Percentiles rank a stretch among this genome's conserved stretches.
Evolutionary conservation across 2,888 invertebrate species (phyloP).

Genomic region (Altica lythri): DNA sequence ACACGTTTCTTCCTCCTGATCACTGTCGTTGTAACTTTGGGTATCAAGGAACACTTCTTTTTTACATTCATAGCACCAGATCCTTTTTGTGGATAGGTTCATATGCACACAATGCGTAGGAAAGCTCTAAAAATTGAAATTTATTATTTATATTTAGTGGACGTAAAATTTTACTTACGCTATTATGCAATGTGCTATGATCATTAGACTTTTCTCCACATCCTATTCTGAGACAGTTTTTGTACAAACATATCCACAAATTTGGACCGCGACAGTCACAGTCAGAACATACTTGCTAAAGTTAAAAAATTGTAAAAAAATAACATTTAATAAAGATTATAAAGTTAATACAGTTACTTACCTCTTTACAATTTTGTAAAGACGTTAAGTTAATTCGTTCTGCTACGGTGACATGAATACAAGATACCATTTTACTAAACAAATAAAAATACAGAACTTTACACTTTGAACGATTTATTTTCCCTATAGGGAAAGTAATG

Average conservation of each 20-base stretch:
- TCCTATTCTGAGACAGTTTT: slow-evolving; percentile 78
- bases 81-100: slow-evolving; percentile 80
- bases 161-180: slow-evolving; percentile 57
- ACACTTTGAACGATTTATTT: slow-evolving; percentile 16
- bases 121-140: slow-evolving; percentile 58
- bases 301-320: too few relatives aligned
- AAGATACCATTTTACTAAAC: slow-evolving; percentile 42
- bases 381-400: slow-evolving; percentile 48
- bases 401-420: slow-evolving; percentile 49
- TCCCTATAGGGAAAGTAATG: not conserved
- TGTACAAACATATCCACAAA: slow-evolving; percentile 84
- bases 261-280: slow-evolving; percentile 77
- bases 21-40: slow-evolving; percentile 43
- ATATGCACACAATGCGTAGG: slow-evolving; percentile 79
- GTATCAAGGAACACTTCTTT: slow-evolving; percentile 71
- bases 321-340: too few relatives aligned
- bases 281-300: slow-evolving; percentile 63
- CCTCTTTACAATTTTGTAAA: slow-evolving; percentile 49
- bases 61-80: slow-evolving; percentile 90
- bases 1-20: slow-evolving; percentile 45
- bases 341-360: slow-evolving; percentile 39
- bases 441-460: slow-evolving; percentile 9
- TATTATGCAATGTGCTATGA: slow-evolving; percentile 81
- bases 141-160: slow-evolving; percentile 1
- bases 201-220: slow-evolving; percentile 83